phyloP scores from a whole-genome alignment of 1,140 invertebrate species.

The Formica exsecta region DNA sequence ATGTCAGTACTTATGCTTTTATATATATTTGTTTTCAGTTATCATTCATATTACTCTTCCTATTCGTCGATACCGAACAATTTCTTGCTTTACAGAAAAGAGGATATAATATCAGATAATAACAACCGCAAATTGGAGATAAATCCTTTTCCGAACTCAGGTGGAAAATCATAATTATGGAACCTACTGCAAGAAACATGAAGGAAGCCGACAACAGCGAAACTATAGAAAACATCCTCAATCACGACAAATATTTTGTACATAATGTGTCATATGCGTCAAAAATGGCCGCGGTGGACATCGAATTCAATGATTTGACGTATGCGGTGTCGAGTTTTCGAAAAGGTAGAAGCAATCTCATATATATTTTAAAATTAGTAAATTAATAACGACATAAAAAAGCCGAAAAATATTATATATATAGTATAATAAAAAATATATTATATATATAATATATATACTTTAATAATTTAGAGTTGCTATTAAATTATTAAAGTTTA shows the following conservation, averaged over 20 bases:
- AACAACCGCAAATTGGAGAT: neutral
- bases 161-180: conserved; percentile 33
- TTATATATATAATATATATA: too few species aligned
- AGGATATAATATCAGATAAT: conserved; percentile 26
- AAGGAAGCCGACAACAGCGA: neutral
- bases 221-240: neutral
- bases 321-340: conserved; percentile 89
- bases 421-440: too few species aligned
- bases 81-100: neutral
- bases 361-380: neutral
- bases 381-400: neutral
- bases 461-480: too few species aligned
- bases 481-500: too few species aligned
- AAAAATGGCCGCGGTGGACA: conserved; percentile 88
- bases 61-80: neutral
- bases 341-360: conserved; percentile 86
- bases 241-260: neutral
- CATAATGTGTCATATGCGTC: conserved; percentile 50
- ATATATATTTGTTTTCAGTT: neutral
- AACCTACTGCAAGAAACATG: neutral
- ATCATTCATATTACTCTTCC: neutral
- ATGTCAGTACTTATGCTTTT: neutral
- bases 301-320: conserved; percentile 91
- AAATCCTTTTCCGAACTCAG: neutral
- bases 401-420: neutral